A percentile compares a stretch with the other conserved stretches of the same genome.
These are phyloP conservation scores for Pterostichus niger DNA, from an alignment of 2,888 invertebrate genomes.

Conservation along the genomic window DNA sequence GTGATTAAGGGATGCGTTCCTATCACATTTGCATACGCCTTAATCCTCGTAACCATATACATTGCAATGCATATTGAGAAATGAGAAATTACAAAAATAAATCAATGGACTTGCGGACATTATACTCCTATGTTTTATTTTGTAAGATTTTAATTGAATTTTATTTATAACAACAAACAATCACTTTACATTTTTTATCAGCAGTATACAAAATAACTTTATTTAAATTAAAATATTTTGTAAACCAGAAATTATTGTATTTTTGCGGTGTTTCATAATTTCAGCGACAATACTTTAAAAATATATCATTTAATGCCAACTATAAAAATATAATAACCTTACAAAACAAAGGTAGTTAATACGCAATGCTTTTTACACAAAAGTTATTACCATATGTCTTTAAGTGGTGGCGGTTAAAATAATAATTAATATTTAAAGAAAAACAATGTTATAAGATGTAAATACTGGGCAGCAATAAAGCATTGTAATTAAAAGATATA, in stretches of 20 bases:
- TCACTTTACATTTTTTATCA: not conserved
- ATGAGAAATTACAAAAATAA: constrained; percentile 19
- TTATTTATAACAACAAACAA: constrained; percentile 25
- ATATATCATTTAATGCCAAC: not conserved
- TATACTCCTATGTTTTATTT: not conserved
- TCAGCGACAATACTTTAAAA: too few species aligned
- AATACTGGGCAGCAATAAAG: constrained; percentile 44
- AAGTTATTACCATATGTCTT: constrained; percentile 38
- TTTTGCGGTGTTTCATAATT: too few species aligned
- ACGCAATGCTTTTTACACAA: not conserved
- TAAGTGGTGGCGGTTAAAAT: constrained; percentile 30
- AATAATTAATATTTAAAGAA: constrained; percentile 56
- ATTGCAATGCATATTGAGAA: constrained; percentile 48
- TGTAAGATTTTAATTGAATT: constrained; percentile 43
- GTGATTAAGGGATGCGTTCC: constrained; percentile 40
- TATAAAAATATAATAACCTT: not conserved
- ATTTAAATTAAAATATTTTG: not conserved
- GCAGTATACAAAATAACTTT: constrained; percentile 2
- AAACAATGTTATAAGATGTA: constrained; percentile 55
- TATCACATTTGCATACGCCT: constrained; percentile 47
- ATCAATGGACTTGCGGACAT: constrained; percentile 12
- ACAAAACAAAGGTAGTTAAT: not conserved
- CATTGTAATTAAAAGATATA: constrained; percentile 55
- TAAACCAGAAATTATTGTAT: not conserved
- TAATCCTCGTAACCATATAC: constrained; percentile 42